These are phyloP conservation scores for Drosophila santomea DNA, from an alignment of 1,140 invertebrate genomes.

Conservation along the genomic window DNA sequence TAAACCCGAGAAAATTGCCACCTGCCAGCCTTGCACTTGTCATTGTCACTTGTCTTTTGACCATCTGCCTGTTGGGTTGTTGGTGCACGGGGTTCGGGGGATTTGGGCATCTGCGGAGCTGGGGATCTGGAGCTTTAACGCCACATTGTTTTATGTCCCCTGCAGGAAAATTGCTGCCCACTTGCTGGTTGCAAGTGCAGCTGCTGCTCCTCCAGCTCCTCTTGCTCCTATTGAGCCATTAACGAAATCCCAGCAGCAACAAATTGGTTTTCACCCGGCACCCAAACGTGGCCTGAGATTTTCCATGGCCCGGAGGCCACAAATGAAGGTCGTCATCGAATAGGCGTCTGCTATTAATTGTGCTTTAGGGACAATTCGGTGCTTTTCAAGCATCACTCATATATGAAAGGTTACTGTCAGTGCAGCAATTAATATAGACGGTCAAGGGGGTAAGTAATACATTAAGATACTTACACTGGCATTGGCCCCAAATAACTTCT, in stretches of 20 bases:
- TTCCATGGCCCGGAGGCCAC: not conserved
- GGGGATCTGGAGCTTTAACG: not conserved
- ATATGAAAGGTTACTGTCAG: not conserved
- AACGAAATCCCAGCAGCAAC: slow-evolving; percentile 27
- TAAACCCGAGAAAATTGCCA: slow-evolving; percentile 20
- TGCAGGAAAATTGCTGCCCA: slow-evolving; percentile 20
- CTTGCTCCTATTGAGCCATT: slow-evolving; percentile 23
- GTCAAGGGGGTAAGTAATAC: too few species aligned
- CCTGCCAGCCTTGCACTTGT: slow-evolving; percentile 33
- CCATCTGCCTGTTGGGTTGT: not conserved
- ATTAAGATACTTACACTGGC: not conserved
- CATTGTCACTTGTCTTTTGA: slow-evolving; percentile 25
- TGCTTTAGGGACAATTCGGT: not conserved
- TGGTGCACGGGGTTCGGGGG: not conserved
- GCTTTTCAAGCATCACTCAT: not conserved
- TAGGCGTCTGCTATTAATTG: not conserved
- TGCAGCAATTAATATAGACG: too few species aligned
- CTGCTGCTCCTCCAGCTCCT: not conserved
- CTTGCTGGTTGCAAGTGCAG: slow-evolving; percentile 12
- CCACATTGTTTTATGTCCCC: slow-evolving; percentile 3
- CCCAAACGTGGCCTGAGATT: not conserved
- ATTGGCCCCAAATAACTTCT: not conserved
- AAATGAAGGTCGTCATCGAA: not conserved
- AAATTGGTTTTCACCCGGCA: slow-evolving; percentile 21
- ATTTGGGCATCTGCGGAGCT: too few species aligned